A percentile compares a stretch with the other conserved stretches of the same genome.
These are phyloP conservation scores for Rhopilema esculentum DNA, from an alignment of 30 jellyfish, hydroid and myxozoan genomes.

Conservation along the genomic window DNA sequence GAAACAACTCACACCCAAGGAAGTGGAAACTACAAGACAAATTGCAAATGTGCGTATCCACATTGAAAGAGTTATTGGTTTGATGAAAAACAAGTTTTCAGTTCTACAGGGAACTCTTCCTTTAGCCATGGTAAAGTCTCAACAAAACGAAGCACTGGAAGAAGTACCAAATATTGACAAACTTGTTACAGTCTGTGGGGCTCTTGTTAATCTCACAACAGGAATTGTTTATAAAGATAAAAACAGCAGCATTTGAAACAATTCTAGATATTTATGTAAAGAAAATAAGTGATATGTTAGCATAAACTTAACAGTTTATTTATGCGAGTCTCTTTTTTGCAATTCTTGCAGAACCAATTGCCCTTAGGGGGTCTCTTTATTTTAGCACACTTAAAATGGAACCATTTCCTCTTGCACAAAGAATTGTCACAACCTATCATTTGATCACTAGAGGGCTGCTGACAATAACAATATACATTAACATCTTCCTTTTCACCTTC, in stretches of 20 bases:
- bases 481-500: conserved; percentile 8
- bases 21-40: conserved; percentile 16
- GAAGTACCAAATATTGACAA: conserved; percentile 8
- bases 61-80: conserved; percentile 9
- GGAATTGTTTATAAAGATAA: conserved; percentile 9
- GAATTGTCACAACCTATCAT: conserved; percentile 20
- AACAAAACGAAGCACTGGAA: conserved; percentile 17
- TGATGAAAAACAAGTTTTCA: conserved; percentile 6
- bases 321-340: conserved; percentile 8
- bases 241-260: neutral
- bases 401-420: neutral
- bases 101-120: conserved; percentile 19
- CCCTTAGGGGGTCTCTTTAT: conserved; percentile 17
- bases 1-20: neutral
- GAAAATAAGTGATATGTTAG: neutral
- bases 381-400: conserved; percentile 13
- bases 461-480: conserved; percentile 5
- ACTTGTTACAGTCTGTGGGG: conserved; percentile 11
- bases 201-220: conserved; percentile 17
- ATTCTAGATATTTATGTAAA: neutral
- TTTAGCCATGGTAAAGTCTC: conserved; percentile 17
- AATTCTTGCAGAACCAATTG: neutral
- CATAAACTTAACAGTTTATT: neutral
- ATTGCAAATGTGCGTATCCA: conserved; percentile 9
- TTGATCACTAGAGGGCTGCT: conserved; percentile 4